These are phyloP conservation scores for Chironomus tentans DNA, from an alignment of 2,888 invertebrate species.

Conservation along the genomic window DNA sequence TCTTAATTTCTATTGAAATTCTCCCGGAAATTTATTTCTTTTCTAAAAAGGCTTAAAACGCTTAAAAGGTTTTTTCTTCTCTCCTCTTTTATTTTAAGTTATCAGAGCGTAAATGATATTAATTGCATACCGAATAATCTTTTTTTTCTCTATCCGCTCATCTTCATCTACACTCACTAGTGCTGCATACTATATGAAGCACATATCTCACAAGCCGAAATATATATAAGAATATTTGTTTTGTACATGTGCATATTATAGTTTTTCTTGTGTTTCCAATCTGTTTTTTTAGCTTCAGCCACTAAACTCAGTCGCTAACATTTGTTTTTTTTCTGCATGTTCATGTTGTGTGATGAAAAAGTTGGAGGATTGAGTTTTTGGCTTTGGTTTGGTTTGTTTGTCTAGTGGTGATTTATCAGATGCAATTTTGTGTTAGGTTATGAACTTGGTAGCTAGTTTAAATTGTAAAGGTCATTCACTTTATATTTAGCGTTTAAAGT, in stretches of 20 bases:
- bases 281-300: not conserved
- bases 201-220: not conserved
- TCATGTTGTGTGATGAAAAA: too few species aligned
- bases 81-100: not conserved
- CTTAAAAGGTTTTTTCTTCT: not conserved
- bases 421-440: too few species aligned
- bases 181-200: not conserved
- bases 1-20: not conserved
- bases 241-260: not conserved
- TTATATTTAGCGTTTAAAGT: too few species aligned
- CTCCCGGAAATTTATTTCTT: not conserved
- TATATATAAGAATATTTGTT: slow-evolving; percentile 2
- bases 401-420: too few species aligned
- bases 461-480: too few species aligned
- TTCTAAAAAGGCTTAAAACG: not conserved
- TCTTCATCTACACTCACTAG: not conserved
- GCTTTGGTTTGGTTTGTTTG: too few species aligned
- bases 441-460: too few species aligned
- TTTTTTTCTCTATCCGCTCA: not conserved
- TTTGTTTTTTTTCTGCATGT: too few species aligned
- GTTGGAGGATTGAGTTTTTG: too few species aligned
- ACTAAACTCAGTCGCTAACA: too few species aligned
- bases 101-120: slow-evolving; percentile 22
- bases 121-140: slow-evolving; percentile 2
- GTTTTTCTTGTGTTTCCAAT: not conserved